A percentile compares a stretch with the other conserved stretches of the same genome.
Evolutionary conservation across 2,888 invertebrate species (phyloP).

Genomic region (Agrotis puta): DNA sequence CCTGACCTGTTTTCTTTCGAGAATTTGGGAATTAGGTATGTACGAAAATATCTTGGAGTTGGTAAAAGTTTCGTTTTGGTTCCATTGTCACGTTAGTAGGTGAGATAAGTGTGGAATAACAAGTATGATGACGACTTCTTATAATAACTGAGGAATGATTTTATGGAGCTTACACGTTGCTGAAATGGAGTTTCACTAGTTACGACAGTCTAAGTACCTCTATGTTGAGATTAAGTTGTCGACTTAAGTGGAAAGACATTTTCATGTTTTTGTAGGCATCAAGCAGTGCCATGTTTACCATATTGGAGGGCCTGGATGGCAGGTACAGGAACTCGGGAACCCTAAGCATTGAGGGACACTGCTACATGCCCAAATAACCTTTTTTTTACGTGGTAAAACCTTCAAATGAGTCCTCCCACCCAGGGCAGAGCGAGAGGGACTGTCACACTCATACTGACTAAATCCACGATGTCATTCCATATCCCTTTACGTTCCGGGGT

Average conservation of each 20-base stretch:
- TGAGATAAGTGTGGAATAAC: constrained; percentile 41
- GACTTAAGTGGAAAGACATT: neutral
- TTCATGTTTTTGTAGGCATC: neutral
- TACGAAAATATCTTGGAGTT: constrained; percentile 46
- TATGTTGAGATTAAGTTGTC: no score
- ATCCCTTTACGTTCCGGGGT: no score
- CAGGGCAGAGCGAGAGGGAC: no score
- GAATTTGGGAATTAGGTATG: constrained; percentile 49
- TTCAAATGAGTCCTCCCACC: no score
- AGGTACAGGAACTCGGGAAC: no score
- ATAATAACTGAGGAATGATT: constrained; percentile 15
- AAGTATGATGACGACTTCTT: constrained; percentile 38
- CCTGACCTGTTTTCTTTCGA: constrained; percentile 42
- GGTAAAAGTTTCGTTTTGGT: constrained; percentile 37
- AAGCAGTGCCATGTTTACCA: no score
- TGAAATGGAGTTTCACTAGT: neutral
- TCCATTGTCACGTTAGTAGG: constrained; percentile 39
- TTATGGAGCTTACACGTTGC: neutral
- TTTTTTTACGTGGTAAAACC: no score
- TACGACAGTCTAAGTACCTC: neutral
- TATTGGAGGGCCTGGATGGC: no score
- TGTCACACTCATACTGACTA: no score
- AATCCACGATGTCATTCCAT: no score
- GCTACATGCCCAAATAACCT: no score
- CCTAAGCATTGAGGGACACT: no score